Base-by-base conservation (phyloP, 2,113 vertebrate species). In the Psilopogon haemacephalus region DNA sequence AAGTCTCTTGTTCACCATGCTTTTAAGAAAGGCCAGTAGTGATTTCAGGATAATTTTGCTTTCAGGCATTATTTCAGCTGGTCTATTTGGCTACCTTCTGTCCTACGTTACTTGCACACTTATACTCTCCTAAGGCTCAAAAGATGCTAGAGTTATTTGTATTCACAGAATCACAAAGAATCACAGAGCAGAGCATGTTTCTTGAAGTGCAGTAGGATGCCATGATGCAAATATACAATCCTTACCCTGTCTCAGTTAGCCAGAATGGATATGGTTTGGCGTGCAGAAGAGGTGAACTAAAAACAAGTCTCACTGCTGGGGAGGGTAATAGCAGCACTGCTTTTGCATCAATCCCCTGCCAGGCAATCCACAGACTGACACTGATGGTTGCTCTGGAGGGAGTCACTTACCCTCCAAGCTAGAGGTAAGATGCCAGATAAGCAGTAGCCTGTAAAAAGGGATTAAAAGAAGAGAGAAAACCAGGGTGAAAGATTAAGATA, bases 401-500 rank as follows among this genome's bases (percentile, higher is more conserved):
- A 96, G 64, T 96, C 89, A 92, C 68, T 94, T 95, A 93, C 86
- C 76, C 86, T 95, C 88, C 73, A 88, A 95, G 94, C 95, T 90
- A 90, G 76, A 95, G 71, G 50, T 95, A 96, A 96, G 90, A 96
- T 33, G 50, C 55, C 81, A 95, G 48, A 88, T 87, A 86, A 93
- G 87, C 73, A 89, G 86, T 56, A 93, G 91, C 33, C 74, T 89
- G 73, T 78, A 89, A 96, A 96, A 96, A 85, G 44, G 84, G 58
- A 78, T 95, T 94, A 78, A 84, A 94, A 92, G 46, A 65, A 89
- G 42, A 74, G 67, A 90, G 70, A 93, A 96, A 94, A 92, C 28
- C 56, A 83, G 55, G 46, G 64, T 40, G 69, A 94, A 89, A 95
- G 64, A 84, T 83, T 82, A 90, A 92, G 89, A 75, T 84, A 83